These are phyloP conservation scores for Eupithecia abbreviata DNA, from an alignment of 2,888 invertebrate species.

Conservation along the genomic window DNA sequence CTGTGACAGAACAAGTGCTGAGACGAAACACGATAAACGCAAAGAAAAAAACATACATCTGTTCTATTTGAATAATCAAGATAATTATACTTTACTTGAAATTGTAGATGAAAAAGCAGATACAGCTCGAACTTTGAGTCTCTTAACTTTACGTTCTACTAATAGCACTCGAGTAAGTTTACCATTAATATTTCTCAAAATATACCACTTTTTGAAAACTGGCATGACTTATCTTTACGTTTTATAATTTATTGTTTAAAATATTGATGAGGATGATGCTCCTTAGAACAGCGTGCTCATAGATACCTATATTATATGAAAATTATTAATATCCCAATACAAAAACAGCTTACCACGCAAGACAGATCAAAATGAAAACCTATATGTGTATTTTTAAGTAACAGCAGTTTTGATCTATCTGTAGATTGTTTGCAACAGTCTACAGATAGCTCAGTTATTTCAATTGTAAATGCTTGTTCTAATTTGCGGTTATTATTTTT, in stretches of 20 bases:
- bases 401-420: too few species aligned
- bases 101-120: not conserved
- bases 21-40: not conserved
- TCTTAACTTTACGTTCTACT: slow-evolving; percentile 7
- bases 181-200: not conserved
- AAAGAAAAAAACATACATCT: not conserved
- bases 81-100: slow-evolving; percentile 2
- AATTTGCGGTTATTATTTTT: too few species aligned
- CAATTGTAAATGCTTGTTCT: too few species aligned
- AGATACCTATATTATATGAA: not conserved
- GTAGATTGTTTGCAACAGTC: too few species aligned
- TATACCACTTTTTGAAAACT: not conserved
- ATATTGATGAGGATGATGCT: not conserved
- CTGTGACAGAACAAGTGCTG: not conserved
- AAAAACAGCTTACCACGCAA: not conserved
- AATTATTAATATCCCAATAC: not conserved
- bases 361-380: too few species aligned
- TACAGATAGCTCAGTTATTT: too few species aligned
- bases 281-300: not conserved
- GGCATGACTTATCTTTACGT: not conserved
- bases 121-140: slow-evolving; percentile 7
- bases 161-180: not conserved
- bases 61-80: not conserved
- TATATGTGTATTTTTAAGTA: too few species aligned
- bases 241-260: not conserved